Conservation (phyloP, 2,888 invertebrate species). For the Patella ulyssiponensis region DNA sequence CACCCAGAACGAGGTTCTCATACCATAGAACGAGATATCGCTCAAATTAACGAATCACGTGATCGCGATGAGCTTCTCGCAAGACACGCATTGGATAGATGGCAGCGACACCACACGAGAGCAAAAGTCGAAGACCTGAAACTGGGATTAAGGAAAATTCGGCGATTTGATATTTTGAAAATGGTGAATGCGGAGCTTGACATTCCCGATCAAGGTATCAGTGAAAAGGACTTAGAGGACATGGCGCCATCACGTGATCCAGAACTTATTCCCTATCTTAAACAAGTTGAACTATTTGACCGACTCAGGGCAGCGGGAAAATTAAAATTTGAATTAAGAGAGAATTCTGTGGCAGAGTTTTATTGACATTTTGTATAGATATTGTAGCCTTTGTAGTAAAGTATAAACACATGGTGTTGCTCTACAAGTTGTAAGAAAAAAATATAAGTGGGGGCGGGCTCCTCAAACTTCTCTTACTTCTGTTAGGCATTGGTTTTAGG, state of each 20-base stretch:
- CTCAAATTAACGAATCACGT: slow-evolving; percentile 47
- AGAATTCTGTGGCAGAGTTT: background rate
- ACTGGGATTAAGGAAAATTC: slow-evolving; percentile 50
- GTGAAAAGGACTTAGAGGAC: slow-evolving; percentile 49
- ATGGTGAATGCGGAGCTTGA: slow-evolving; percentile 51
- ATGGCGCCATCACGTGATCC: slow-evolving; percentile 53
- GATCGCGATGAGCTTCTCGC: slow-evolving; percentile 46
- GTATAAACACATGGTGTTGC: too few species aligned
- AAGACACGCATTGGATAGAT: slow-evolving; percentile 52
- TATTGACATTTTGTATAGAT: background rate
- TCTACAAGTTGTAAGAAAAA: too few species aligned
- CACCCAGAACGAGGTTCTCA: slow-evolving; percentile 59
- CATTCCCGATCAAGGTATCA: slow-evolving; percentile 44
- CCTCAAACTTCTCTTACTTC: too few species aligned
- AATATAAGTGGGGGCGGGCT: too few species aligned
- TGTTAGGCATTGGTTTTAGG: too few species aligned
- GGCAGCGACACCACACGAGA: slow-evolving; percentile 63
- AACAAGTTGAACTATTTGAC: slow-evolving; percentile 61
- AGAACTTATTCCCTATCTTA: slow-evolving; percentile 58
- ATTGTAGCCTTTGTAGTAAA: background rate
- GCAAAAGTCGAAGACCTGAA: slow-evolving; percentile 62
- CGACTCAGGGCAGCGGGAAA: slow-evolving; percentile 49
- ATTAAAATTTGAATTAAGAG: slow-evolving; percentile 3
- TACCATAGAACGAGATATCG: slow-evolving; percentile 62
- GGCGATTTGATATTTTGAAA: slow-evolving; percentile 46